These are phyloP conservation scores for Nymphalis c-album DNA, from an alignment of 2,888 invertebrate genomes.

Conservation along the genomic window DNA sequence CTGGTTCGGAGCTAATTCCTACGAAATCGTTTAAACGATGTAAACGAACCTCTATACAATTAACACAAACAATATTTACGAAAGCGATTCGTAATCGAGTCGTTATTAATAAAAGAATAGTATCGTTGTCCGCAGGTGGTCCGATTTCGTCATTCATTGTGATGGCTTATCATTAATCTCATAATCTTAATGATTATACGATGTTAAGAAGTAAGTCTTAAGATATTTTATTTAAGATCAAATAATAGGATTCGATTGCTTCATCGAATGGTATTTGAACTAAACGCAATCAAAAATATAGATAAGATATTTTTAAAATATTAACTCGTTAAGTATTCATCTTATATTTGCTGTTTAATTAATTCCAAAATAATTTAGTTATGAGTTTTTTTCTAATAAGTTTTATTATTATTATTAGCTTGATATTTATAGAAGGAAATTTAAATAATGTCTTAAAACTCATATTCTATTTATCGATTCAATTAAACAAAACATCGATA, in stretches of 20 bases:
- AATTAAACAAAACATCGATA: no score
- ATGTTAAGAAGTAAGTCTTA: conserved; percentile 13
- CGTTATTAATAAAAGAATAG: conserved; percentile 18
- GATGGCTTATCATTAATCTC: conserved; percentile 33
- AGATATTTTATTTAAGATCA: conserved; percentile 3
- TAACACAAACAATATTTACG: background rate
- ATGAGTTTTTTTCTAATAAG: background rate
- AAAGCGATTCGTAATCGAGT: conserved; percentile 1
- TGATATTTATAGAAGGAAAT: no score
- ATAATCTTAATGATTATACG: conserved; percentile 20
- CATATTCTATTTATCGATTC: no score
- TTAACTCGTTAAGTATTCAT: no score
- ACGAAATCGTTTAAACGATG: no score
- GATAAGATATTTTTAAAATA: no score
- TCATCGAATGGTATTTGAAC: background rate
- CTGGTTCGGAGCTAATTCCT: no score
- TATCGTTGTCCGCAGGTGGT: conserved; percentile 36
- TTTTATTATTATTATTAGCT: background rate
- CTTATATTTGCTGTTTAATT: no score
- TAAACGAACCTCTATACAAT: background rate
- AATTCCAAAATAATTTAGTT: no score
- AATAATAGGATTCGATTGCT: conserved; percentile 1
- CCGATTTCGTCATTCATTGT: conserved; percentile 31
- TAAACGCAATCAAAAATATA: no score
- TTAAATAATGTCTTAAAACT: background rate